Conservation (phyloP, 1,140 invertebrate genomes). For the Drosophila gunungcola region DNA sequence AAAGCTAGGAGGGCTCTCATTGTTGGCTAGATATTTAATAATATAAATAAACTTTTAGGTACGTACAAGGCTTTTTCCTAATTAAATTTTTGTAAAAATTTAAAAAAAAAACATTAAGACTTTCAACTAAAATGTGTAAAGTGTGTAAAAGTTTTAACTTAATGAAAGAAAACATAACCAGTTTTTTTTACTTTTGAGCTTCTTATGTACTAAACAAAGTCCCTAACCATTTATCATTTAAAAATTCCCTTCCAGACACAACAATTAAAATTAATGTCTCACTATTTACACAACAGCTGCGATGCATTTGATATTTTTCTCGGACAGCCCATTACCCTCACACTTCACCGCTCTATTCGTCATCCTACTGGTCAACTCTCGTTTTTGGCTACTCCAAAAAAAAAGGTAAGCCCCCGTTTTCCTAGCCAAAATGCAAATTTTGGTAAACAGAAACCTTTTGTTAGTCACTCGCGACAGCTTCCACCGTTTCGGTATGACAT, state of each 20-base stretch:
- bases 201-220: not conserved
- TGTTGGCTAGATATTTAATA: no score
- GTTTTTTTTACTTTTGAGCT: not conserved
- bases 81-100: no score
- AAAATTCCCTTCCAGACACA: conserved; percentile 14
- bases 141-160: no score
- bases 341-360: conserved; percentile 9
- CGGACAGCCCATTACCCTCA: not conserved
- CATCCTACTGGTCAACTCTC: conserved; percentile 31
- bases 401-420: conserved; percentile 26
- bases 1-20: no score
- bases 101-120: no score
- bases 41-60: no score
- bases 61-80: no score
- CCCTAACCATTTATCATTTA: not conserved
- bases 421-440: conserved; percentile 51
- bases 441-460: conserved; percentile 81
- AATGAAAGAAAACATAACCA: no score
- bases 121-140: no score
- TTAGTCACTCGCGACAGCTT: conserved; percentile 69
- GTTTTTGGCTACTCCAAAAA: conserved; percentile 44
- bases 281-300: conserved; percentile 78
- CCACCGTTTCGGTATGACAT: conserved; percentile 59
- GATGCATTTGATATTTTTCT: conserved; percentile 56
- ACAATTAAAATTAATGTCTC: conserved; percentile 78